Evolutionary conservation across 2,113 vertebrate species (phyloP).

Genomic region (Gnathonemus echidnorhynchus): DNA sequence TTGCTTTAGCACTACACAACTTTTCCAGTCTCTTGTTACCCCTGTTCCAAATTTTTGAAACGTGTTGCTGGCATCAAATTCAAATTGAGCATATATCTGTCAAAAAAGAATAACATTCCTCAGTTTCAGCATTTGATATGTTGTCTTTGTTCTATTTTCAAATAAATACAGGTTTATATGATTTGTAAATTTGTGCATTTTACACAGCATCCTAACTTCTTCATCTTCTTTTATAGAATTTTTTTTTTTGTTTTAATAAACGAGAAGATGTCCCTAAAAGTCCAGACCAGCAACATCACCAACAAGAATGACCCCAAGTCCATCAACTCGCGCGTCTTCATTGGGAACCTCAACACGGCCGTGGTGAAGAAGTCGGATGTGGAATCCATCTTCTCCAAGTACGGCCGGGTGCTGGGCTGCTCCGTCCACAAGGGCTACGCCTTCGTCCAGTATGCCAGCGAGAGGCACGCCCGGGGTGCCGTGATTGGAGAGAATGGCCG

Average conservation of each 20-base stretch:
- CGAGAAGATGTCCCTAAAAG: constrained; percentile 83
- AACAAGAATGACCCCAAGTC: constrained; percentile 95
- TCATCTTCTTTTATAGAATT: constrained; percentile 12
- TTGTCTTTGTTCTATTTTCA: not conserved
- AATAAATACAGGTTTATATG: not conserved
- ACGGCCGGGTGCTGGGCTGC: constrained; percentile 84
- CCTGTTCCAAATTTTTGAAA: not conserved
- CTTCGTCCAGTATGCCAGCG: constrained; percentile 86
- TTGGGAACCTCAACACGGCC: constrained; percentile 90
- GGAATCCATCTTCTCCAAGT: constrained; percentile 86
- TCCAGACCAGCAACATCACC: constrained; percentile 88
- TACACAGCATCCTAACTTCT: not conserved
- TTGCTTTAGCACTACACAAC: not conserved
- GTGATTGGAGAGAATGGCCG: constrained; percentile 86
- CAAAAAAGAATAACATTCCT: not conserved
- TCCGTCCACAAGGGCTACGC: constrained; percentile 87
- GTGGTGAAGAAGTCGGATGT: constrained; percentile 90
- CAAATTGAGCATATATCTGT: not conserved
- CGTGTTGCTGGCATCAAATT: not conserved
- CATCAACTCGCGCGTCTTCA: constrained; percentile 90
- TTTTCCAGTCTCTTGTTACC: not conserved
- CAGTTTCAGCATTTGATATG: not conserved
- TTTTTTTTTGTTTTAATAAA: constrained; percentile 29
- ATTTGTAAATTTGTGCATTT: no score
- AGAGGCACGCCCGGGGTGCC: constrained; percentile 79